Evolutionary conservation across 2,888 invertebrate genomes (phyloP).

Genomic region (Epinotia demarniana): DNA sequence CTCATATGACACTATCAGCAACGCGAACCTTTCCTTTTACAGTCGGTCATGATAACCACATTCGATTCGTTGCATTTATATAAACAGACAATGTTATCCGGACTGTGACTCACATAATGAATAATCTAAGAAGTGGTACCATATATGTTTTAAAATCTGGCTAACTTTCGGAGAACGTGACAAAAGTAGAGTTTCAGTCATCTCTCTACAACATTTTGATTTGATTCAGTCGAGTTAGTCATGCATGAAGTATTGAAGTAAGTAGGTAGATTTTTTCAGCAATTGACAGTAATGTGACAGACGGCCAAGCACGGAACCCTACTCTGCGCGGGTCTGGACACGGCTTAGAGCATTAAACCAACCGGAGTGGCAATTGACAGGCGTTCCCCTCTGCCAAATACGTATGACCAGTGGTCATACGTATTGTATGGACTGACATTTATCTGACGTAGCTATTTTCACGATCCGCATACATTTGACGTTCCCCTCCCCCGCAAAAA

Average conservation of each 20-base stretch:
- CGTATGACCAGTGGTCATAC: too few species aligned
- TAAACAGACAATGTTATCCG: conserved; percentile 33
- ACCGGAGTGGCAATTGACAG: too few species aligned
- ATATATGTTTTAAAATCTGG: conserved; percentile 27
- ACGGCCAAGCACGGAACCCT: too few species aligned
- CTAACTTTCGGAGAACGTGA: conserved; percentile 22
- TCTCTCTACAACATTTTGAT: neutral
- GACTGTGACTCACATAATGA: conserved; percentile 30
- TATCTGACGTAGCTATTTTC: too few species aligned
- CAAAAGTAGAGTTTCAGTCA: conserved; percentile 16
- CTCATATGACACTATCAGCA: neutral
- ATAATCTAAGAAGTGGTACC: conserved; percentile 7
- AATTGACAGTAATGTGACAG: too few species aligned
- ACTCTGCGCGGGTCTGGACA: too few species aligned
- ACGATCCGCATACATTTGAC: too few species aligned
- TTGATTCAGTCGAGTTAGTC: neutral
- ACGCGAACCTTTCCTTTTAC: conserved; percentile 19
- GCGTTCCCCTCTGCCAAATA: too few species aligned
- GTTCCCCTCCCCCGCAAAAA: too few species aligned
- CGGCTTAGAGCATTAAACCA: too few species aligned
- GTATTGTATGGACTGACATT: too few species aligned
- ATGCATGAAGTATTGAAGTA: neutral
- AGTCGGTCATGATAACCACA: conserved; percentile 12
- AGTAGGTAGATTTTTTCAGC: too few species aligned
- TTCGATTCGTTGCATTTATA: conserved; percentile 19